Evolutionary conservation across 2,888 invertebrate species (phyloP), one percentile per base, ranked within the genome.

Genomic region (Microplitis manilae): DNA sequence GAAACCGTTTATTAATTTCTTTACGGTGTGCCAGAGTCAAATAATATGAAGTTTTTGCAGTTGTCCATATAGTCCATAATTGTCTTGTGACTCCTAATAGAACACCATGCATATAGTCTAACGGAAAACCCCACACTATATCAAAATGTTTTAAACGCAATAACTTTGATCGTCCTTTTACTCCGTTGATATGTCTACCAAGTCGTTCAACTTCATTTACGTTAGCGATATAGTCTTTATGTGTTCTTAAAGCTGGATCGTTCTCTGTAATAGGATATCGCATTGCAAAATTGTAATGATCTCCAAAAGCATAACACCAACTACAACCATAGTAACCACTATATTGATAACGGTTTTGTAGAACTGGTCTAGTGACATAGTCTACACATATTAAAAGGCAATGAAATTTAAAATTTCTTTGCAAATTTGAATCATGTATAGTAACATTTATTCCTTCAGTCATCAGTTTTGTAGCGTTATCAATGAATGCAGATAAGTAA

Each of bases 61-160:
- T n/a, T n/a, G n/a, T n/a, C n/a, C n/a, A n/a, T n/a, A n/a, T n/a
- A n/a, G n/a, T n/a, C n/a, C n/a, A n/a, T n/a, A n/a, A n/a, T n/a
- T n/a, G n/a, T n/a, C n/a, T n/a, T n/a, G n/a, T n/a, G n/a, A n/a
- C n/a, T n/a, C n/a, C n/a, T n/a, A n/a, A n/a, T n/a, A n/a, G n/a
- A n/a, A n/a, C n/a, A n/a, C n/a, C n/a, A n/a, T n/a, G n/a, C n/a
- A n/a, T n/a, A n/a, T n/a, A n/a, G n/a, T n/a, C 9, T 41, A 38
- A 60, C 77, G 75, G 70, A 13, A 74, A 81, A 1, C 75, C 76
- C 79, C 79, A 81, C 15, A 81, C 77, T 50, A 60, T 67, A 75
- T 81, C 81, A n/a, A 81, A 78, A n/a, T 64, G 20, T 20, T 20
- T 20, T 20, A 20, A 20, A 20, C 20, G 20, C 20, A 20, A 20